These are phyloP conservation scores for Oreonectes daqikongensis DNA, from an alignment of 2,797 vertebrate genomes.

Conservation along the genomic window DNA sequence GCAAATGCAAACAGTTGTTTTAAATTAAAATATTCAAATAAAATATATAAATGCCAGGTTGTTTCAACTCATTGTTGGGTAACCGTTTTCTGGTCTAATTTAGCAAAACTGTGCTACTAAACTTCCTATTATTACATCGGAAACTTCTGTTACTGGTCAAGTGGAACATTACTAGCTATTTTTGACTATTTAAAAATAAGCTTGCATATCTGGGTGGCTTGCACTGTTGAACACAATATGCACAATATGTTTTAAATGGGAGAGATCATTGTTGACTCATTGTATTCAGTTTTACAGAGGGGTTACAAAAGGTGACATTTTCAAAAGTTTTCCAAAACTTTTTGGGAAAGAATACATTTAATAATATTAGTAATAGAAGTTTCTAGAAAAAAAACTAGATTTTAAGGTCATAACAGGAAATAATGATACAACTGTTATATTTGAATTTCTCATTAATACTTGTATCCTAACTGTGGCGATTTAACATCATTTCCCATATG, in stretches of 20 bases:
- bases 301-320: not conserved
- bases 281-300: not conserved
- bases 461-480: not conserved
- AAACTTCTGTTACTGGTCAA: constrained; percentile 28
- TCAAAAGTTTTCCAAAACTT: not conserved
- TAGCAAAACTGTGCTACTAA: not conserved
- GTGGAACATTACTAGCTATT: constrained; percentile 16
- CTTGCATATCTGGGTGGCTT: not conserved
- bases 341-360: not conserved
- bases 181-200: constrained; percentile 10
- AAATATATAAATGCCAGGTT: too few species aligned
- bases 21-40: not conserved
- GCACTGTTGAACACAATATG: not conserved
- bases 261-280: not conserved
- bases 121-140: constrained; percentile 6
- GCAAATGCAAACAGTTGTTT: not conserved
- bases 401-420: not conserved
- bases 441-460: not conserved
- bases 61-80: too few species aligned
- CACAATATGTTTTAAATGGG: not conserved
- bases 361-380: not conserved
- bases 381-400: not conserved
- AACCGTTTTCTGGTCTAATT: too few species aligned
- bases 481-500: not conserved
- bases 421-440: not conserved